These are phyloP conservation scores for Elachura formosa DNA, from an alignment of 2,113 vertebrate species.

Conservation along the genomic window DNA sequence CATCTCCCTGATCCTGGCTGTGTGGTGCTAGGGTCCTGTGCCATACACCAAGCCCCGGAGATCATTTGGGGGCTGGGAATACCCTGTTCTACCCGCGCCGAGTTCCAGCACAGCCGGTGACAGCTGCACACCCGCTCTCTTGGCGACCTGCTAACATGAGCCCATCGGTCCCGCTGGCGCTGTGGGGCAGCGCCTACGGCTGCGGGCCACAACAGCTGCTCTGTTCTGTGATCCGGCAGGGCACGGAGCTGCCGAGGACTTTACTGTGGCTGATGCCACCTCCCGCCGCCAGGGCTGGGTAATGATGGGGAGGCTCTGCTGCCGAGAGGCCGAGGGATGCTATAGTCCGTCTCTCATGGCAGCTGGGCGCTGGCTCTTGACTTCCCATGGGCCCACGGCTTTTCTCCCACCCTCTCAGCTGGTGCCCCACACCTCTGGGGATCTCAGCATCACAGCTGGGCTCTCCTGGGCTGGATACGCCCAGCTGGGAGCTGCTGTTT, in stretches of 20 bases:
- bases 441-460: background rate
- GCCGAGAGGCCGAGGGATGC: background rate
- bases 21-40: background rate
- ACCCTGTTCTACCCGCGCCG: rapidly evolving
- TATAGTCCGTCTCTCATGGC: background rate
- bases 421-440: background rate
- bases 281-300: rapidly evolving
- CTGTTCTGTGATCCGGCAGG: background rate
- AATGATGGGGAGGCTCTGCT: background rate
- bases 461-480: background rate
- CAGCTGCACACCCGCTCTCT: rapidly evolving
- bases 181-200: rapidly evolving
- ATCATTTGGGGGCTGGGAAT: background rate
- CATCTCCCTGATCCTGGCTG: background rate
- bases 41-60: rapidly evolving
- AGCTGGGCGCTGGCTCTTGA: rapidly evolving
- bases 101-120: rapidly evolving
- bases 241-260: rapidly evolving
- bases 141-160: background rate
- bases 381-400: rapidly evolving
- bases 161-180: rapidly evolving
- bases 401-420: background rate
- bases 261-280: background rate
- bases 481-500: background rate
- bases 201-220: rapidly evolving